Conservation (phyloP, 2,888 invertebrate genomes). For the Cephus sareptanus region DNA sequence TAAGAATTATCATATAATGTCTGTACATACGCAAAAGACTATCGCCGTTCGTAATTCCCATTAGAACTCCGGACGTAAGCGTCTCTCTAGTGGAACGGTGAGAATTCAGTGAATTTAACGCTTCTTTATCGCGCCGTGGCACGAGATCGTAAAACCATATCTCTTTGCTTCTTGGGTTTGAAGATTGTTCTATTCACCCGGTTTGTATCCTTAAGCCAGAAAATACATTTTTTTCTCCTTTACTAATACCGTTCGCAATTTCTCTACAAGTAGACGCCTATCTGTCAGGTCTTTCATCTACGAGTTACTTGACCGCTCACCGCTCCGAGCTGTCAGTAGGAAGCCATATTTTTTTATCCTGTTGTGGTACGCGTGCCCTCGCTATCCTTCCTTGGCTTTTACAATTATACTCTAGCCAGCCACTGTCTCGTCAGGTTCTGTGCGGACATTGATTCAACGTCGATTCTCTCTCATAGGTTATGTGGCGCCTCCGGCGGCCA, state of each 20-base stretch:
- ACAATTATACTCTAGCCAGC: not conserved
- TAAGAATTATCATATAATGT: not conserved
- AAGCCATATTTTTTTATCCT: not conserved
- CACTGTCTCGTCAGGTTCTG: not conserved
- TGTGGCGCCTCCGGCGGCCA: not conserved
- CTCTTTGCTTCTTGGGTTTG: not conserved
- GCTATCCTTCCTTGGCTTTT: not conserved
- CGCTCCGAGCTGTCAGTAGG: not conserved
- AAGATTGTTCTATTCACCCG: not conserved
- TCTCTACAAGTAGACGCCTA: not conserved
- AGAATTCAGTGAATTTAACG: not conserved
- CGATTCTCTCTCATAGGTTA: not conserved
- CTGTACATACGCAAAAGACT: not conserved
- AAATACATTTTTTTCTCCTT: not conserved
- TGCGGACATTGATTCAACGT: not conserved
- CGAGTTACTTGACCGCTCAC: constrained; percentile 4
- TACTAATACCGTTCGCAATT: not conserved
- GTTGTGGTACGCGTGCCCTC: not conserved
- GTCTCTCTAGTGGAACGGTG: not conserved
- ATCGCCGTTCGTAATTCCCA: not conserved
- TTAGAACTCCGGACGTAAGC: not conserved
- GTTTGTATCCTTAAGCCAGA: not conserved
- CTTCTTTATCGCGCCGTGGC: not conserved
- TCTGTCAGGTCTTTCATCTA: not conserved
- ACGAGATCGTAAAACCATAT: not conserved